Percentiles rank a stretch among this genome's conserved stretches.
phyloP scores from a whole-genome alignment of 2,113 vertebrate species.

The Oryzias curvinotus region DNA sequence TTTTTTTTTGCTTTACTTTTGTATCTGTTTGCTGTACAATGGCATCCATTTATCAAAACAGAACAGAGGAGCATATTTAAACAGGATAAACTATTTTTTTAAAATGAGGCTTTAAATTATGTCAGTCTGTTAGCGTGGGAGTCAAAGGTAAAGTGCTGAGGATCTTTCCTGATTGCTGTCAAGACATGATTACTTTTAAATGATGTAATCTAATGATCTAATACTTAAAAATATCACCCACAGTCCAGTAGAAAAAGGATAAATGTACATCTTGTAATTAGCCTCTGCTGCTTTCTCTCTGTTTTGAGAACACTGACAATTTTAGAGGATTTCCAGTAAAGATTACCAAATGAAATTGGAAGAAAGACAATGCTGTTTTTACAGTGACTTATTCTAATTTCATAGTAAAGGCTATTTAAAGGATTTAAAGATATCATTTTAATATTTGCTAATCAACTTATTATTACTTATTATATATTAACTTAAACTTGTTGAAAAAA shows the following conservation, averaged over 20 bases:
- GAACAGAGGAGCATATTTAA: slow-evolving; percentile 17
- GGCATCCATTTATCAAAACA: neutral
- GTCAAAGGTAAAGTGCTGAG: slow-evolving; percentile 48
- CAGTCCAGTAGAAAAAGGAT: slow-evolving; percentile 8
- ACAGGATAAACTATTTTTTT: slow-evolving; percentile 13
- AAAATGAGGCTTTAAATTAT: slow-evolving; percentile 39
- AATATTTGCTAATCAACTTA: too few species aligned
- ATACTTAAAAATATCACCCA: slow-evolving; percentile 50
- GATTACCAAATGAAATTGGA: slow-evolving; percentile 21
- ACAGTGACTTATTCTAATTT: slow-evolving; percentile 6
- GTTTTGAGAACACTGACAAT: slow-evolving; percentile 16
- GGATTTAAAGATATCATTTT: too few species aligned
- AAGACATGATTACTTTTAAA: slow-evolving; percentile 60
- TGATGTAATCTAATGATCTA: slow-evolving; percentile 73
- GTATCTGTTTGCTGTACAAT: slow-evolving; percentile 16
- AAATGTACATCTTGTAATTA: slow-evolving; percentile 33
- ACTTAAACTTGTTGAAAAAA: too few species aligned
- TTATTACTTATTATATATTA: too few species aligned
- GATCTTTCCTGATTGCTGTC: slow-evolving; percentile 61
- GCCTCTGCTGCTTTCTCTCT: slow-evolving; percentile 27
- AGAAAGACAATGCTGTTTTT: slow-evolving; percentile 5
- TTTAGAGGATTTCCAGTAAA: slow-evolving; percentile 28
- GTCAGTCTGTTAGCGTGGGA: slow-evolving; percentile 68
- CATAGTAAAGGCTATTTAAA: too few species aligned
- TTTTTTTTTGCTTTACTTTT: slow-evolving; percentile 7